Conservation (phyloP, 2,797 vertebrate species). For the Ctenochaetus hawaiiensis region DNA sequence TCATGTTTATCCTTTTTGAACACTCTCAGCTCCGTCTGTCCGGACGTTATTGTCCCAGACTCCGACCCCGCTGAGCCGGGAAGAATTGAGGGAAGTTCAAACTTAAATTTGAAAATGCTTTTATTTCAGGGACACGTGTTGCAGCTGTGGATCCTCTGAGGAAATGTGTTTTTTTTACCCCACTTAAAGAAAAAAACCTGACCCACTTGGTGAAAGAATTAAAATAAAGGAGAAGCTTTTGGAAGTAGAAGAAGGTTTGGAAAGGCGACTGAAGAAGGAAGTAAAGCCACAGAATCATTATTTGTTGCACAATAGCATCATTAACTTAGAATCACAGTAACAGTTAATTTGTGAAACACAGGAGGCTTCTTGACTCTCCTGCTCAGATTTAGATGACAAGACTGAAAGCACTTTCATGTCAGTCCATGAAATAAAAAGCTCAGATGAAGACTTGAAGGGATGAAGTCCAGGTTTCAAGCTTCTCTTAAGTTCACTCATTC, state of each 20-base stretch:
- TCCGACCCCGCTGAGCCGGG: conserved; percentile 69
- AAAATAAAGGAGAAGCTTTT: neutral
- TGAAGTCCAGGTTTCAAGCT: no score
- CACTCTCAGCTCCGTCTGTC: conserved; percentile 23
- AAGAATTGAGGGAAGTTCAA: conserved; percentile 80
- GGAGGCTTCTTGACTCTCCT: no score
- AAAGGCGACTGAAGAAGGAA: conserved; percentile 45
- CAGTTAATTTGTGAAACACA: no score
- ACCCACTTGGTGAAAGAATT: conserved; percentile 2
- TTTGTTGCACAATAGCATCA: conserved; percentile 50
- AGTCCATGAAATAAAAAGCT: no score
- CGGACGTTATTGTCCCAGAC: conserved; percentile 66
- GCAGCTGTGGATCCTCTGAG: conserved; percentile 39
- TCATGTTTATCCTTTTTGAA: conserved; percentile 28
- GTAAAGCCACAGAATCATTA: conserved; percentile 44
- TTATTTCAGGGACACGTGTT: conserved; percentile 56
- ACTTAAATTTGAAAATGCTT: conserved; percentile 55
- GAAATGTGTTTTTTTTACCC: conserved; percentile 9
- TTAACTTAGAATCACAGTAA: conserved; percentile 13
- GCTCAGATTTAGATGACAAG: no score
- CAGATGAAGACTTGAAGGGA: no score
- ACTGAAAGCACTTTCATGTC: no score
- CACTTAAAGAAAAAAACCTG: conserved; percentile 4
- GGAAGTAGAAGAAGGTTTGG: conserved; percentile 23
- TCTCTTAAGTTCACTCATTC: no score